Evolutionary conservation across 1,140 invertebrate genomes (phyloP).

Genomic region (Chironomus striatipennis): DNA sequence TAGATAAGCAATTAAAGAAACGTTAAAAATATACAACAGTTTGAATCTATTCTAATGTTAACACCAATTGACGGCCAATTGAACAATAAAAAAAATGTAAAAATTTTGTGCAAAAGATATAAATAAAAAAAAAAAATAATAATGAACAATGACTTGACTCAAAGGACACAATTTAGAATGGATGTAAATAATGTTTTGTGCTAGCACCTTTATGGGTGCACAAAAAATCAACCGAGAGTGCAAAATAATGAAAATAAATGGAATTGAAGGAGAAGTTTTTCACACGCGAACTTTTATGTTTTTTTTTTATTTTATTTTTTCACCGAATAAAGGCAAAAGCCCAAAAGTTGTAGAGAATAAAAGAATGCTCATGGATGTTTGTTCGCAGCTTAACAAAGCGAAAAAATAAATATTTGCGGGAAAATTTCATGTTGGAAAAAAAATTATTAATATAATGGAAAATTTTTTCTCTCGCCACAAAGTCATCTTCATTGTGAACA

Average conservation of each 20-base stretch:
- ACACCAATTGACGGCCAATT: background rate
- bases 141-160: background rate
- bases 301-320: background rate
- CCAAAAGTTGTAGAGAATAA: background rate
- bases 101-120: background rate
- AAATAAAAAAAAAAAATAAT: background rate
- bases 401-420: slow-evolving; percentile 6
- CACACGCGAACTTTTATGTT: background rate
- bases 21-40: too few relatives aligned
- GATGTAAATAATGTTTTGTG: background rate
- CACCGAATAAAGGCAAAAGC: background rate
- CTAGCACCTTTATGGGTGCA: background rate
- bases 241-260: slow-evolving; percentile 16
- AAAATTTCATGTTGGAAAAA: background rate
- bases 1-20: too few relatives aligned
- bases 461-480: background rate
- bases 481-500: slow-evolving; percentile 12
- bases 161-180: background rate
- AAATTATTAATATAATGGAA: background rate
- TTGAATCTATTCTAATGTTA: too few relatives aligned
- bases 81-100: background rate
- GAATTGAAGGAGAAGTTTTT: slow-evolving; percentile 13
- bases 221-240: background rate
- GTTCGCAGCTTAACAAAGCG: background rate
- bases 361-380: background rate